phyloP scores from a whole-genome alignment of 2,888 invertebrate species.

The Neoitamus cyanurus region DNA sequence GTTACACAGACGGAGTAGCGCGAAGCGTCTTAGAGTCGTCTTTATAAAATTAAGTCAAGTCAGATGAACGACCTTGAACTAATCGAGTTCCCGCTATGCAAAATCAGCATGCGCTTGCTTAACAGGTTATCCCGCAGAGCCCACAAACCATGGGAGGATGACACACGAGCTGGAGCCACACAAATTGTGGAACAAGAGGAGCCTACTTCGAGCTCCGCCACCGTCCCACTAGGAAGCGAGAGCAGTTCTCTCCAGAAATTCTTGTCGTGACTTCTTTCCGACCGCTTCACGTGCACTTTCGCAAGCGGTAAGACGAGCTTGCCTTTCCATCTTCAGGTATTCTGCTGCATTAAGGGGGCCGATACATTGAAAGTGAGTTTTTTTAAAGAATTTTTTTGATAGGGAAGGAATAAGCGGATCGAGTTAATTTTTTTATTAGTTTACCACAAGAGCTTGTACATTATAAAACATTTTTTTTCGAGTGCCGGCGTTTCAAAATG shows the following conservation, averaged over 20 bases:
- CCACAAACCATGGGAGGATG: background rate
- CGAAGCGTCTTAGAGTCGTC: background rate
- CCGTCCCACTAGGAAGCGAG: background rate
- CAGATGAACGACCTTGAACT: conserved; percentile 22
- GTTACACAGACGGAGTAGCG: background rate
- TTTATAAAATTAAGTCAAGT: conserved; percentile 18
- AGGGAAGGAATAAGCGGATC: too few species aligned
- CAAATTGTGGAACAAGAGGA: background rate
- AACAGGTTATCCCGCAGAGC: background rate
- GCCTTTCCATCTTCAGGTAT: background rate
- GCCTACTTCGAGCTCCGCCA: background rate
- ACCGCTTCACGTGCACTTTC: background rate
- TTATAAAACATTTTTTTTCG: too few species aligned
- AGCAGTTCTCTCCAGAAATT: background rate
- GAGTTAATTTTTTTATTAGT: too few species aligned
- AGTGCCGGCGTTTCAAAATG: too few species aligned
- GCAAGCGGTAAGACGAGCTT: background rate
- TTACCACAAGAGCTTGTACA: too few species aligned
- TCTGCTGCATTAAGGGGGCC: background rate
- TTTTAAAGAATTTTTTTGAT: too few species aligned
- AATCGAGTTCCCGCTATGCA: conserved; percentile 29
- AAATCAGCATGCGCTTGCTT: background rate
- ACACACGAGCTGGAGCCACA: background rate
- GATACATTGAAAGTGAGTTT: too few species aligned
- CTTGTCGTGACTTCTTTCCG: background rate